These are phyloP conservation scores for Psammodynastes pulverulentus DNA, from an alignment of 2,113 vertebrate species.

Conservation along the genomic window DNA sequence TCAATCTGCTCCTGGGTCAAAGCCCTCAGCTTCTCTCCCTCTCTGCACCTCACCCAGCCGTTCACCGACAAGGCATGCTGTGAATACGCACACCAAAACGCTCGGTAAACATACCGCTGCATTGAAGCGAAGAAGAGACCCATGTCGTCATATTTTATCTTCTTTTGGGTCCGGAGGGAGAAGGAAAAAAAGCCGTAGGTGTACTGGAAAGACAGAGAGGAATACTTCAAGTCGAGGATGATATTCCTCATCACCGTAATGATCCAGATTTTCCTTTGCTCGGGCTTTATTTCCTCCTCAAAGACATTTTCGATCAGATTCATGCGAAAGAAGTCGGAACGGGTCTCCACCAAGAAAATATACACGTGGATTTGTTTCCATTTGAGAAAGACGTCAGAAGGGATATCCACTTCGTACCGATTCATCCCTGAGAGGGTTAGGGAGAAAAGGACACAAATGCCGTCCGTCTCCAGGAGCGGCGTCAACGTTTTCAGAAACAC, in stretches of 20 bases:
- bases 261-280: background rate
- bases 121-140: background rate
- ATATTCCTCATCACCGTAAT: background rate
- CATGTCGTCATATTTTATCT: background rate
- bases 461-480: background rate
- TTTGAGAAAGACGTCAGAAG: background rate
- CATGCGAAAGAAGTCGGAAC: background rate
- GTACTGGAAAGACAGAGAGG: rapidly evolving
- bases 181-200: slow-evolving; percentile 11
- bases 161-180: background rate
- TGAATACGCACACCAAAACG: background rate
- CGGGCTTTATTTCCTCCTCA: background rate
- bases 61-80: background rate
- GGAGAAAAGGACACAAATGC: background rate
- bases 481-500: background rate
- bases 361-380: background rate
- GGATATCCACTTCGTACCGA: rapidly evolving
- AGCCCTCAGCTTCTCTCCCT: background rate
- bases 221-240: rapidly evolving
- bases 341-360: background rate
- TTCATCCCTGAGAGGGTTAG: background rate
- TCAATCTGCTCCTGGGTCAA: background rate
- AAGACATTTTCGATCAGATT: rapidly evolving
- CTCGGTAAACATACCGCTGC: background rate
- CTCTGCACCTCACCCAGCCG: background rate